Percentiles rank a stretch among this genome's conserved stretches.
Conservation (phyloP, 2,113 vertebrate species). For the Pelmatolapia mariae region DNA sequence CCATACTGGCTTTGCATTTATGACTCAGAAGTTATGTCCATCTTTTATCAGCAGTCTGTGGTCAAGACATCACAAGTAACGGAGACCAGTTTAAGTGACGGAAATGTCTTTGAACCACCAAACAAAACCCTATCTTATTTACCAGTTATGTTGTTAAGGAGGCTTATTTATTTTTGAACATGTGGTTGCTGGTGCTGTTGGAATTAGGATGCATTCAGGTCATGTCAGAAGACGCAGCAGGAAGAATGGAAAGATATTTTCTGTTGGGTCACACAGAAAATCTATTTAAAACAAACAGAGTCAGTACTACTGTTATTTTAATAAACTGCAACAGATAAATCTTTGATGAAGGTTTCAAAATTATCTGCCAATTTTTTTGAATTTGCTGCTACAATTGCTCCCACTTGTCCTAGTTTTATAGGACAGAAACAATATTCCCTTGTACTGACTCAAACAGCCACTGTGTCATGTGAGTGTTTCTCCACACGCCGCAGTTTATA, state of each 20-base stretch:
- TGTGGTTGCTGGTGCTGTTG: slow-evolving; percentile 13
- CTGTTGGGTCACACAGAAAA: not conserved
- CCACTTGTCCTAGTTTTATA: not conserved
- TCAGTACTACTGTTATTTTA: not conserved
- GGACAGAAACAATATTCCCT: not conserved
- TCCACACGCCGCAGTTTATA: not conserved
- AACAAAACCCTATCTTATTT: not conserved
- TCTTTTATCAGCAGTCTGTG: not conserved
- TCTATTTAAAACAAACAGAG: not conserved
- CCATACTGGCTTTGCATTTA: not conserved
- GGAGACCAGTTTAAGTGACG: not conserved
- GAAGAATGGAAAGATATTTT: not conserved
- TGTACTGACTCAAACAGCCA: not conserved
- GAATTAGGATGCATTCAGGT: slow-evolving; percentile 1
- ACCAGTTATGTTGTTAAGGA: not conserved
- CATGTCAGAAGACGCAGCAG: not conserved
- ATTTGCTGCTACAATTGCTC: not conserved
- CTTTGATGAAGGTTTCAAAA: not conserved
- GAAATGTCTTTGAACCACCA: not conserved
- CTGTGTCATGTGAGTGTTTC: not conserved
- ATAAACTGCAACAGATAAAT: not conserved
- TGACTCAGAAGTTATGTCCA: not conserved
- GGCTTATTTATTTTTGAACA: not conserved
- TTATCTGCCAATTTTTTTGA: not conserved
- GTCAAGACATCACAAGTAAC: not conserved